Evolutionary conservation across 1,140 invertebrate species (phyloP).

Genomic region (Apis laboriosa): DNA sequence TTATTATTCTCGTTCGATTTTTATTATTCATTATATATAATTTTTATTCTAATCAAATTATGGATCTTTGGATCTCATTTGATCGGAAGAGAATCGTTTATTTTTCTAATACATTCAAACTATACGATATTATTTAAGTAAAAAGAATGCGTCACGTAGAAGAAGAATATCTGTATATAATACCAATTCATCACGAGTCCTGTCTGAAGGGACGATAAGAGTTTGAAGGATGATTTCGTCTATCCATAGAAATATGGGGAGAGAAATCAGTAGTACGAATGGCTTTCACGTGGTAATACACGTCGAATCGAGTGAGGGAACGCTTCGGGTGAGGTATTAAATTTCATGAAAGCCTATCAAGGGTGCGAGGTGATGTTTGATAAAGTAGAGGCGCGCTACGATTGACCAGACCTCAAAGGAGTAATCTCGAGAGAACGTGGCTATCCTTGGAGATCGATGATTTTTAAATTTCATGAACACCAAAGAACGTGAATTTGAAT

Average conservation of each 20-base stretch:
- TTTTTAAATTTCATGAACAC: slow-evolving; percentile 57
- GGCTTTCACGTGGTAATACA: slow-evolving; percentile 12
- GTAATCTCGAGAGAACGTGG: slow-evolving; percentile 54
- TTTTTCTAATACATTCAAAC: too few relatives aligned
- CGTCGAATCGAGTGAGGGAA: slow-evolving; percentile 7
- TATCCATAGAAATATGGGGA: not conserved
- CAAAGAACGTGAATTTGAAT: slow-evolving; percentile 51
- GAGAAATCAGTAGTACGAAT: slow-evolving; percentile 12
- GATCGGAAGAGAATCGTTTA: too few relatives aligned
- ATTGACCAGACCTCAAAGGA: slow-evolving; percentile 62
- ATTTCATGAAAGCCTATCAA: slow-evolving; percentile 56
- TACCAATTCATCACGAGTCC: not conserved
- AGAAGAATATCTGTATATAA: not conserved
- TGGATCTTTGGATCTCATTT: too few relatives aligned
- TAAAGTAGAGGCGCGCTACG: slow-evolving; percentile 46
- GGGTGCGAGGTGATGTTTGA: slow-evolving; percentile 48
- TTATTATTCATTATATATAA: too few relatives aligned
- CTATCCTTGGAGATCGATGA: slow-evolving; percentile 31
- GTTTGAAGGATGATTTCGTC: not conserved
- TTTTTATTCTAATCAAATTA: too few relatives aligned
- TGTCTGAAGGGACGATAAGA: not conserved
- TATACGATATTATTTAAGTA: too few relatives aligned
- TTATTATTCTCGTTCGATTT: too few relatives aligned
- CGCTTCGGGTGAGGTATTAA: slow-evolving; percentile 45
- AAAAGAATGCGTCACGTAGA: not conserved